A percentile compares a stretch with the other conserved stretches of the same genome.
These are phyloP conservation scores for Dilophus febrilis DNA, from an alignment of 2,888 invertebrate genomes.

Conservation along the genomic window DNA sequence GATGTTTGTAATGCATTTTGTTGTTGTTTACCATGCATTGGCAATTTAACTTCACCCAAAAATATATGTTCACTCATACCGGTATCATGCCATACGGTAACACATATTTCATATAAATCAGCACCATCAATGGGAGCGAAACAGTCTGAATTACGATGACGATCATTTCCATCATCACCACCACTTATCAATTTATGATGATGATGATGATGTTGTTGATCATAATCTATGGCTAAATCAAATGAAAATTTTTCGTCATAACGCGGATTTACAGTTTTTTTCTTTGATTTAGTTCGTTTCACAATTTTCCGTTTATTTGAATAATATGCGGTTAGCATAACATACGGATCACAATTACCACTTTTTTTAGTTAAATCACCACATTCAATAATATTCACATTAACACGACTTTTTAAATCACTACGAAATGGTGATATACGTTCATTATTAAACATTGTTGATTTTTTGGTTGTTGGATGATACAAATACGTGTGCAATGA, in stretches of 20 bases:
- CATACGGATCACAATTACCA: slow-evolving; percentile 83
- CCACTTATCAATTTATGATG: slow-evolving; percentile 11
- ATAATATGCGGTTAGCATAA: slow-evolving; percentile 60
- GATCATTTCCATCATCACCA: slow-evolving; percentile 5
- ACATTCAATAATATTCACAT: slow-evolving; percentile 63
- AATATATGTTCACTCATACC: slow-evolving; percentile 66
- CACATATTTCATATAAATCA: slow-evolving; percentile 62
- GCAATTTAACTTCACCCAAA: slow-evolving; percentile 73
- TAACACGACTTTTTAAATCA: slow-evolving; percentile 25
- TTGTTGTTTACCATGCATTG: slow-evolving; percentile 48
- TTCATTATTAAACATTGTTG: slow-evolving; percentile 7
- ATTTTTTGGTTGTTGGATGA: slow-evolving; percentile 6
- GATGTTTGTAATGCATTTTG: slow-evolving; percentile 36
- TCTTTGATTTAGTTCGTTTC: slow-evolving; percentile 69
- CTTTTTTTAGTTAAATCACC: slow-evolving; percentile 76
- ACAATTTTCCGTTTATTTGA: slow-evolving; percentile 64
- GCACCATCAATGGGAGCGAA: slow-evolving; percentile 40
- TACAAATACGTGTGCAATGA: no score
- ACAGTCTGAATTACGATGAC: slow-evolving; percentile 34
- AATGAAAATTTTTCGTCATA: slow-evolving; percentile 80
- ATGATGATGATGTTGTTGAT: slow-evolving; percentile 35
- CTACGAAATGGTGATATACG: slow-evolving; percentile 7
- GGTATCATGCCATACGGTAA: slow-evolving; percentile 74
- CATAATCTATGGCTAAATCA: slow-evolving; percentile 42
- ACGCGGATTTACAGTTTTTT: slow-evolving; percentile 78